phyloP scores from a whole-genome alignment of 2,113 vertebrate species.

The Rafetus swinhoei region DNA sequence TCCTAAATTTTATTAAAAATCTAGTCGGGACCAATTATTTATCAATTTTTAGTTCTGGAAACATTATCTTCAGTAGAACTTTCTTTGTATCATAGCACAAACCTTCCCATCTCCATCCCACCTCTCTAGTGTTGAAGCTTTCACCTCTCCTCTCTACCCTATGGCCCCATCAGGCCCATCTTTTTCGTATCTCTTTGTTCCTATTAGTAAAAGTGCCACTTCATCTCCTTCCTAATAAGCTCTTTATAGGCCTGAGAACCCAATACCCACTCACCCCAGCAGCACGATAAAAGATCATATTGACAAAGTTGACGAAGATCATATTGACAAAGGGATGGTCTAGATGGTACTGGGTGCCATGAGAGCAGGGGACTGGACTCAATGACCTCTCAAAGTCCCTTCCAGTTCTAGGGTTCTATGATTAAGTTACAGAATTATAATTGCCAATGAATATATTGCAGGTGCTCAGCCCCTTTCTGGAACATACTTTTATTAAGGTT shows the following conservation, averaged over 20 bases:
- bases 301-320: too few species aligned
- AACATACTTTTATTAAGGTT: neutral
- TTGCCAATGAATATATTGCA: neutral
- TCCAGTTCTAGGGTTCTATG: too few species aligned
- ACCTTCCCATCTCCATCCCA: neutral
- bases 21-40: neutral
- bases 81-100: neutral
- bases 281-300: neutral
- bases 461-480: neutral
- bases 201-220: neutral
- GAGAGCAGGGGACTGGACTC: too few species aligned
- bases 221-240: neutral
- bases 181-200: neutral
- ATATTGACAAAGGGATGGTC: too few species aligned
- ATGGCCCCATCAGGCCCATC: fast-evolving
- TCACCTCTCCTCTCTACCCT: neutral
- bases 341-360: too few species aligned
- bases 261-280: neutral
- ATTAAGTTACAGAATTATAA: fast-evolving
- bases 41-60: neutral
- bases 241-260: neutral
- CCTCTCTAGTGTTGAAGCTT: neutral
- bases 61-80: neutral
- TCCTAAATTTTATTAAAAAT: neutral
- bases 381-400: too few species aligned